Conservation (phyloP, 2,113 vertebrate species). For the Sylvia atricapilla region DNA sequence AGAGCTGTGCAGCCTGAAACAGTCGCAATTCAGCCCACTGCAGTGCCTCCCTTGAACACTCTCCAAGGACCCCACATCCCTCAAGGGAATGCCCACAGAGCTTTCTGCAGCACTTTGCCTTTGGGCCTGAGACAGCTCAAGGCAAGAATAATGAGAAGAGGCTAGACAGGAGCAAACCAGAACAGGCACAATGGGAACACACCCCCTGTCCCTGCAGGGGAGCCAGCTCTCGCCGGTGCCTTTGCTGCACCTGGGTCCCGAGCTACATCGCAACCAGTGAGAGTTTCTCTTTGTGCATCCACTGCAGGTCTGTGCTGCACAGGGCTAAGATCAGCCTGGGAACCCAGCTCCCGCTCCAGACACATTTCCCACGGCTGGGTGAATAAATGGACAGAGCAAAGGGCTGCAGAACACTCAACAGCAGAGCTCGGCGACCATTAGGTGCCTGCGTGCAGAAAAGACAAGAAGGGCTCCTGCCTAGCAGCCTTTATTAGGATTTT, state of each 20-base stretch:
- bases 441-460: neutral
- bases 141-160: slow-evolving; percentile 42
- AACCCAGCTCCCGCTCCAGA: neutral
- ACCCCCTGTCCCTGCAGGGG: neutral
- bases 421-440: fast-evolving
- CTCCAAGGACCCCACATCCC: neutral
- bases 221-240: neutral
- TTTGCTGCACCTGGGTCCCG: neutral
- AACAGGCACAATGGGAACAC: slow-evolving; percentile 14
- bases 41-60: slow-evolving; percentile 25
- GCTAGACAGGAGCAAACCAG: slow-evolving; percentile 30
- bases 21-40: slow-evolving; percentile 49
- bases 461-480: neutral
- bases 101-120: slow-evolving; percentile 11
- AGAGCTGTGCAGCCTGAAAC: slow-evolving; percentile 61
- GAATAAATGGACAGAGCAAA: neutral
- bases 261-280: neutral
- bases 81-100: slow-evolving; percentile 7
- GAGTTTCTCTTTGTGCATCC: neutral
- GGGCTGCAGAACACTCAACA: neutral
- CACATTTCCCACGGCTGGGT: neutral
- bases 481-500: neutral
- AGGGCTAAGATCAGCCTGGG: neutral
- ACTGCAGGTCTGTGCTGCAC: neutral
- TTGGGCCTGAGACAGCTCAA: slow-evolving; percentile 27